Evolutionary conservation across 2,888 invertebrate genomes (phyloP).

Genomic region (Cenopis cana): DNA sequence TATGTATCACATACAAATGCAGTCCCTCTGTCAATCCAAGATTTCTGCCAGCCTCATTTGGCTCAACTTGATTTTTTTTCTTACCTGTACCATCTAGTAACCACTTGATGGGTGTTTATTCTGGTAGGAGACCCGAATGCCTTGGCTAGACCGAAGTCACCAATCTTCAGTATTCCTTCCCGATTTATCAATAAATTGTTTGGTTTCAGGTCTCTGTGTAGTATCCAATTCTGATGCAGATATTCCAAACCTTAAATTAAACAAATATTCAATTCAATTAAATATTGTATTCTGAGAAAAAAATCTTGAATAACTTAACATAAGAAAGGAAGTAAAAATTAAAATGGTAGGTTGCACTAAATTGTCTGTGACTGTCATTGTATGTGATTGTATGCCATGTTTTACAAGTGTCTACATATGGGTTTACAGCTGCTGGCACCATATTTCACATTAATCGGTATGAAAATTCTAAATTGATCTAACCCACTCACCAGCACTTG

Average conservation of each 20-base stretch:
- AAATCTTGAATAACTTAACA: no score
- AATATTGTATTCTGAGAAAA: not conserved
- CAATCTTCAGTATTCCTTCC: constrained; percentile 97
- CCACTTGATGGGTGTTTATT: constrained; percentile 98
- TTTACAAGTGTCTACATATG: no score
- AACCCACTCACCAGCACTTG: no score
- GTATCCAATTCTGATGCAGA: constrained; percentile 97
- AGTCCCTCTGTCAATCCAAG: not conserved
- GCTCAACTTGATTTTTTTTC: not conserved
- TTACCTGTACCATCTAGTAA: constrained; percentile 96
- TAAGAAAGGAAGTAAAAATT: no score
- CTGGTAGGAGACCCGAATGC: constrained; percentile 98
- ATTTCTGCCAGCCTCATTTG: not conserved
- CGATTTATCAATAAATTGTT: constrained; percentile 98
- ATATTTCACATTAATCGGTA: no score
- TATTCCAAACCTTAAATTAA: constrained; percentile 91
- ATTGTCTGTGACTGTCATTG: no score
- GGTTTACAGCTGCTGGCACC: no score
- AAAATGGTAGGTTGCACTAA: no score
- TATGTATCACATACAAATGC: not conserved
- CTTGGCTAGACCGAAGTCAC: constrained; percentile 99
- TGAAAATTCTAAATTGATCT: no score
- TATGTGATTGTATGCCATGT: no score
- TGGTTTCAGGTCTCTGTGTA: constrained; percentile 99
- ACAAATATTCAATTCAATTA: constrained; percentile 6